These are phyloP conservation scores for Atractosteus spatula DNA, from an alignment of 2,113 vertebrate genomes.

Conservation along the genomic window DNA sequence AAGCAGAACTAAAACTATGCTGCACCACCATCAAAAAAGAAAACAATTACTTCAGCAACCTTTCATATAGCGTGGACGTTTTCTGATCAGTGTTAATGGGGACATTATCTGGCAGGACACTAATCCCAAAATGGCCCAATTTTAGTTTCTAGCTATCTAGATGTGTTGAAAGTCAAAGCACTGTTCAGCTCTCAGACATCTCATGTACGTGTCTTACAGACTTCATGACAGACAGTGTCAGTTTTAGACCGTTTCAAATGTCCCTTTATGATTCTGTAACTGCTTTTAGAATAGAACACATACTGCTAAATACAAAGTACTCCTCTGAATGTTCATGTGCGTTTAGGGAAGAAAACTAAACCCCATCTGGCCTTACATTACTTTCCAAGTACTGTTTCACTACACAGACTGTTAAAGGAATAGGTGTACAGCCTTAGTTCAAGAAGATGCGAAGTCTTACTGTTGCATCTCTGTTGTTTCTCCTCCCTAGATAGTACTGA, in stretches of 20 bases:
- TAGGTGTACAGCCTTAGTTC: constrained; percentile 26
- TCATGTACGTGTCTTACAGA: constrained; percentile 16
- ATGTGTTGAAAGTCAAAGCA: constrained; percentile 27
- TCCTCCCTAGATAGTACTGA: not conserved
- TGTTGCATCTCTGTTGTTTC: constrained; percentile 17
- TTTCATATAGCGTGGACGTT: constrained; percentile 6
- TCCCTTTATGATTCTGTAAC: constrained; percentile 22
- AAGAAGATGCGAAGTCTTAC: constrained; percentile 9
- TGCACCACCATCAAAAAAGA: not conserved
- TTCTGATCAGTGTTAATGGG: constrained; percentile 18
- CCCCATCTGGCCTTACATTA: constrained; percentile 66
- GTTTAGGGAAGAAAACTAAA: constrained; percentile 21
- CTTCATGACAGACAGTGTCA: constrained; percentile 29
- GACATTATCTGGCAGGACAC: constrained; percentile 14
- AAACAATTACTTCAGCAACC: not conserved
- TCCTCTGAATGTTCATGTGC: constrained; percentile 18
- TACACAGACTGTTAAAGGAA: constrained; percentile 30
- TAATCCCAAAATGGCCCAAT: constrained; percentile 4
- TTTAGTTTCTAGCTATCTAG: not conserved
- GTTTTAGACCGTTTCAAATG: not conserved
- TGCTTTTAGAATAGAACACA: constrained; percentile 34
- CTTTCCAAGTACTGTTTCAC: constrained; percentile 48
- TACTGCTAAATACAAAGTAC: constrained; percentile 26
- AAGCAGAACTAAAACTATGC: not conserved
- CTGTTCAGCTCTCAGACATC: constrained; percentile 29